Base-by-base conservation (phyloP, 2,113 vertebrate species). In the Spermophilus dauricus region DNA sequence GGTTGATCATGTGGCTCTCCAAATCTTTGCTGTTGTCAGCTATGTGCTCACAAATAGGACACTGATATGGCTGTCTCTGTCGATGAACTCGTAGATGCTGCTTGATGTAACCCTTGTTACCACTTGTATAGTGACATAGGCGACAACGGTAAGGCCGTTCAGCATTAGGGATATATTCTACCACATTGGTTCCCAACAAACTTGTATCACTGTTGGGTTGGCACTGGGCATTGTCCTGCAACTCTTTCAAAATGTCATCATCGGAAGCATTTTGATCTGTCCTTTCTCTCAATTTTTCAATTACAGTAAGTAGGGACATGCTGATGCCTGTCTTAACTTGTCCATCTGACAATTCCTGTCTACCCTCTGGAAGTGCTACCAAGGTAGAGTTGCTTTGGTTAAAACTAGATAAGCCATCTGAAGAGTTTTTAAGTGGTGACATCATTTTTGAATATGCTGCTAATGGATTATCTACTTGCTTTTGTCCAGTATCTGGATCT, bases 21-120 rank as follows among this genome's bases (percentile, higher is more conserved):
- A 99, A 98, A 97, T 99, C 99, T 86, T 99, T 99, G 91, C 99
- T 99, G 96, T 99, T 98, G 2, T 98, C 95, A 1, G 99, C 99
- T 14, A 99, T 98, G 97, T 99, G 99, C 93, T 99, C 99, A 63
- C 99, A 99, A 98, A 99, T 99, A 16, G 99, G 99, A 96, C 99
- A 99, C 98, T 99, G 99, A 91, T 99, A 99, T 0, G 99, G 99
- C 98, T 99, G 99, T 81, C 99, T 98, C 98, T 99, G 99, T 28
- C 99, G 99, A 87, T 99, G 99, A 28, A 99, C 99, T 1, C 99
- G 98, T 82, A 99, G 97, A 97, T 99, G 99, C 97, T 99, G 99
- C 37, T 99, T 99, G 88, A 99, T 99, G 99, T 99, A 99, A 69
- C 99, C 99, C 98, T 99, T 99, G 97, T 99, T 99, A 37, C 99